Evolutionary conservation across 2,888 invertebrate genomes (phyloP).

Genomic region (Heliconius hortense): DNA sequence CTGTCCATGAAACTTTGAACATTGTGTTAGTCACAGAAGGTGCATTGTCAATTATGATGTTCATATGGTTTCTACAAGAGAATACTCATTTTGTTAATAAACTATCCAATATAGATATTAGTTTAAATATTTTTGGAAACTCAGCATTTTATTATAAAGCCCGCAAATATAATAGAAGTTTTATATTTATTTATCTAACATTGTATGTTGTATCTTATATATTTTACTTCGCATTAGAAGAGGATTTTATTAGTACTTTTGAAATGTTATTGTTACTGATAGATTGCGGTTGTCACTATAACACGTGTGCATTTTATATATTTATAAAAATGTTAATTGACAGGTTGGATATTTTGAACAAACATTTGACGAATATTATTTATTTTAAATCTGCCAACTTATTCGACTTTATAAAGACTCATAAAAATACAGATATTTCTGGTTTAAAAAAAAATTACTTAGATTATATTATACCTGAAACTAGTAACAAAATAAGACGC

Average conservation of each 20-base stretch:
- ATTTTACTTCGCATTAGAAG: not conserved
- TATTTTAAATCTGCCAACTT: conserved; percentile 47
- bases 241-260: conserved; percentile 34
- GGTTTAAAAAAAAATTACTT: not conserved
- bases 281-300: conserved; percentile 6
- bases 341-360: conserved; percentile 56
- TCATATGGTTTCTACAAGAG: not conserved
- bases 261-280: conserved; percentile 43
- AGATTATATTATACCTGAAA: conserved; percentile 2
- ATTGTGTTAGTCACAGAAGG: conserved; percentile 11
- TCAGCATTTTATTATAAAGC: conserved; percentile 9
- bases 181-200: conserved; percentile 18
- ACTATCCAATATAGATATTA: conserved; percentile 30
- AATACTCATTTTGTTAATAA: conserved; percentile 22
- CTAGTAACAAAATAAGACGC: conserved; percentile 41
- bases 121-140: conserved; percentile 23
- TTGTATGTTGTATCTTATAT: not conserved
- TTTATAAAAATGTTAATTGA: conserved; percentile 52
- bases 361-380: conserved; percentile 54
- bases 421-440: not conserved
- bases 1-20: not conserved
- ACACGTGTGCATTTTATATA: conserved; percentile 43
- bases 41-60: conserved; percentile 9
- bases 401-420: not conserved
- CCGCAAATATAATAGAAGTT: not conserved